Percentiles rank a stretch among this genome's conserved stretches.
phyloP scores from a whole-genome alignment of 2,888 invertebrate species.

The Seladonia tumulorum region DNA sequence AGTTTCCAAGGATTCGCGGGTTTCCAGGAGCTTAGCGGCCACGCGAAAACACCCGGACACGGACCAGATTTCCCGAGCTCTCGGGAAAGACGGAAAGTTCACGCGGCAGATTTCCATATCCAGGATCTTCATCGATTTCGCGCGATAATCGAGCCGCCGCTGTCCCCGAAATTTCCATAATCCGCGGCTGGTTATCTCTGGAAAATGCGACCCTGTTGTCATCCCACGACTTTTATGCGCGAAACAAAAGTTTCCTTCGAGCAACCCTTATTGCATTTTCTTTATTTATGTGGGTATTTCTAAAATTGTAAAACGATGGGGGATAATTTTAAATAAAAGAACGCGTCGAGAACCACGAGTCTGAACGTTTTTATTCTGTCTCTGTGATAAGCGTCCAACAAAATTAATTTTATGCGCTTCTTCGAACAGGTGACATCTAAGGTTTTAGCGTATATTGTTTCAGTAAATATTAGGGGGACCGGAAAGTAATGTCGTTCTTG shows the following conservation, averaged over 20 bases:
- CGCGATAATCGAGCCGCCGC: slow-evolving; percentile 26
- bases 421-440: no score
- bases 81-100: slow-evolving; percentile 25
- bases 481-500: no score
- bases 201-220: background rate
- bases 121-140: slow-evolving; percentile 32
- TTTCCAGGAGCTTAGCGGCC: slow-evolving; percentile 4
- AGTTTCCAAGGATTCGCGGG: background rate
- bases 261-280: background rate
- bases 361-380: no score
- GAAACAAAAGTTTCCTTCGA: background rate
- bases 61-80: slow-evolving; percentile 15
- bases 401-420: background rate
- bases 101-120: slow-evolving; percentile 32
- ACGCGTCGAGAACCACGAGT: background rate
- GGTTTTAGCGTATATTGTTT: no score
- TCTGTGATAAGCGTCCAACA: background rate
- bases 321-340: background rate
- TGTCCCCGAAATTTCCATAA: slow-evolving; percentile 23
- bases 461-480: no score
- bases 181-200: slow-evolving; percentile 2
- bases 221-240: background rate
- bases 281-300: background rate
- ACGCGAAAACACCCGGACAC: background rate
- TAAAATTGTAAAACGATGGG: no score